Conservation (phyloP, 2,888 invertebrate species). For the Minunthozetes semirufus region DNA sequence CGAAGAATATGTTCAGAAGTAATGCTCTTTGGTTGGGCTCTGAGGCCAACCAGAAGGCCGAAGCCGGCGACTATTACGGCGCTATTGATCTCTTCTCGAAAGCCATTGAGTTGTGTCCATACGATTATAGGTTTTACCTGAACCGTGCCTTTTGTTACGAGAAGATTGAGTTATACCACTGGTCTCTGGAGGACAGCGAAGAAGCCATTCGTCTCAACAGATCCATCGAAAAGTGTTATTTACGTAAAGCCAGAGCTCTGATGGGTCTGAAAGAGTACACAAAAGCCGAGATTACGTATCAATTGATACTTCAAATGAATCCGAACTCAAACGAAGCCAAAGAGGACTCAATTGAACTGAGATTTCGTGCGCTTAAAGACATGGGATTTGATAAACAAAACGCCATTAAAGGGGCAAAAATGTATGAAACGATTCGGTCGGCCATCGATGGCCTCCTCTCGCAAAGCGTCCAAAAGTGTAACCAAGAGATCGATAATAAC, state of each 20-base stretch:
- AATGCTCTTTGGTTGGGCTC: background rate
- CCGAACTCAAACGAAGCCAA: no score
- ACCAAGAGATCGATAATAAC: no score
- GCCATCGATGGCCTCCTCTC: no score
- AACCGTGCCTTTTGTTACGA: constrained; percentile 33
- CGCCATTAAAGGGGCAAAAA: no score
- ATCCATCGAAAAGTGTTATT: constrained; percentile 7
- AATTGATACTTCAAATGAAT: no score
- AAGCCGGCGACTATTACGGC: background rate
- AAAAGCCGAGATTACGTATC: background rate
- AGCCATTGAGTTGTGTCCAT: background rate
- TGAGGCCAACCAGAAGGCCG: background rate
- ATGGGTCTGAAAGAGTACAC: background rate
- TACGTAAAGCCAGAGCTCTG: constrained; percentile 13
- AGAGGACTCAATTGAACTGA: no score
- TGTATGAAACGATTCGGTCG: no score
- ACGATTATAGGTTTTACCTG: constrained; percentile 22
- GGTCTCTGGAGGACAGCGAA: constrained; percentile 26
- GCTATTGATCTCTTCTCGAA: background rate
- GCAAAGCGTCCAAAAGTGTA: no score
- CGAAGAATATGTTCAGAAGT: background rate
- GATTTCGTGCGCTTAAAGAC: no score
- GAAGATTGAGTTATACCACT: constrained; percentile 22
- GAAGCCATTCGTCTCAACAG: constrained; percentile 11
- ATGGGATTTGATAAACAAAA: no score